A percentile compares a stretch with the other conserved stretches of the same genome.
Conservation (phyloP, 2,888 invertebrate species). For the Temnothorax rugatulus region DNA sequence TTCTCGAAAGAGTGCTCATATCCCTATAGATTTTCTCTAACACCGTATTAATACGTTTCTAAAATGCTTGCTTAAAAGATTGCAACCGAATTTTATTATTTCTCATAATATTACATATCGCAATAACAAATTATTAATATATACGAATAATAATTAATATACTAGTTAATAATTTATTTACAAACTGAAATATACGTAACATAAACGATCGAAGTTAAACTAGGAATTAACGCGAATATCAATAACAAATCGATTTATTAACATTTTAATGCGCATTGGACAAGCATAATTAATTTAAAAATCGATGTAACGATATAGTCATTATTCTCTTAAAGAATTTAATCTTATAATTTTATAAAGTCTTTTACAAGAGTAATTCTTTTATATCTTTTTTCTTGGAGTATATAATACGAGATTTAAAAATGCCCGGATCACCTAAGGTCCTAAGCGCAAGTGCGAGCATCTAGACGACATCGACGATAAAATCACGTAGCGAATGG, state of each 20-base stretch:
- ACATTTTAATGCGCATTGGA: neutral
- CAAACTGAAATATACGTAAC: neutral
- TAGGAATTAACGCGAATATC: neutral
- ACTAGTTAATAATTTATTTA: neutral
- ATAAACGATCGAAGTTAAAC: too few relatives aligned
- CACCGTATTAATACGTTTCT: neutral
- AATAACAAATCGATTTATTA: neutral
- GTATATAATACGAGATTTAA: neutral
- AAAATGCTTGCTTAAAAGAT: neutral
- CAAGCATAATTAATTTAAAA: neutral
- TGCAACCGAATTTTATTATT: conserved; percentile 2
- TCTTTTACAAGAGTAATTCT: neutral
- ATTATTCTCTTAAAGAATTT: neutral
- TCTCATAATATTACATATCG: neutral
- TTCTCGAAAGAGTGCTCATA: neutral
- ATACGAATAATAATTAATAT: neutral
- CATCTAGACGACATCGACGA: conserved; percentile 55
- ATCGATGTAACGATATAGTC: neutral
- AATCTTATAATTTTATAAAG: neutral
- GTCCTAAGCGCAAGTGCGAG: conserved; percentile 34
- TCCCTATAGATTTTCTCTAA: neutral
- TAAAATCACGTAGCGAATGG: conserved; percentile 70
- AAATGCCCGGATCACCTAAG: conserved; percentile 8
- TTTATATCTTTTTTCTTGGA: neutral
- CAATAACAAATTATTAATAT: neutral